These are phyloP conservation scores for Macaca mulatta DNA, from an alignment of 2,113 vertebrate genomes.

Conservation along the genomic window DNA sequence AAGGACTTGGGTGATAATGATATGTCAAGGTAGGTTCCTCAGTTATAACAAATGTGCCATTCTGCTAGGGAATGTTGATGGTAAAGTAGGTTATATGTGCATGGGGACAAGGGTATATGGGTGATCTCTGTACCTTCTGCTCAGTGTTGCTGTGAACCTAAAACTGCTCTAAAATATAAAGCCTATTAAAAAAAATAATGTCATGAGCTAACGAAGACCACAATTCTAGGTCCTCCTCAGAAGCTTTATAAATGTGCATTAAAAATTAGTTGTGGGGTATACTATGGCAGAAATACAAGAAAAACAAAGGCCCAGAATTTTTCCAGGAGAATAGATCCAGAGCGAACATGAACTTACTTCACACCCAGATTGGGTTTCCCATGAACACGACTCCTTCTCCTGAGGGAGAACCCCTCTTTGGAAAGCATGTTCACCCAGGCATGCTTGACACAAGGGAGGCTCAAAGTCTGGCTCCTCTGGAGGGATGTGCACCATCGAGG, in stretches of 20 bases:
- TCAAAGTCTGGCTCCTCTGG: slow-evolving; percentile 88
- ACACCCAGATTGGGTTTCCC: slow-evolving; percentile 88
- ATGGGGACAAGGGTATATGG: not conserved
- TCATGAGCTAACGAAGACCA: not conserved
- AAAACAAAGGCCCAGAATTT: not conserved
- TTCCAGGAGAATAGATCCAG: not conserved
- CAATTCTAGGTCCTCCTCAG: not conserved
- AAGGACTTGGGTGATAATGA: not conserved
- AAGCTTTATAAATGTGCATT: not conserved
- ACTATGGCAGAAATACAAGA: not conserved
- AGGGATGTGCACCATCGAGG: slow-evolving; percentile 85
- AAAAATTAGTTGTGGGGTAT: not conserved
- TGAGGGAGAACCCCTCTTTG: slow-evolving; percentile 83
- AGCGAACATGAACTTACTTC: slow-evolving; percentile 86
- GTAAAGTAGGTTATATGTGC: not conserved
- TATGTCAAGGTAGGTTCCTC: not conserved
- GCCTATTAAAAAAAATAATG: not conserved
- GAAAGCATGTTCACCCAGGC: slow-evolving; percentile 87
- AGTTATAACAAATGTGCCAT: not conserved
- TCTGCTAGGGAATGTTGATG: not conserved
- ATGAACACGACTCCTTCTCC: slow-evolving; percentile 84
- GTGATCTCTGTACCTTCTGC: not conserved
- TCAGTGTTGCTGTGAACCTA: not conserved
- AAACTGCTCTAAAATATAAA: not conserved
- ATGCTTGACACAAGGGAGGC: slow-evolving; percentile 86